A percentile compares a stretch with the other conserved stretches of the same genome.
phyloP scores from a whole-genome alignment of 2,888 invertebrate species.

The Oscheius sp. region DNA sequence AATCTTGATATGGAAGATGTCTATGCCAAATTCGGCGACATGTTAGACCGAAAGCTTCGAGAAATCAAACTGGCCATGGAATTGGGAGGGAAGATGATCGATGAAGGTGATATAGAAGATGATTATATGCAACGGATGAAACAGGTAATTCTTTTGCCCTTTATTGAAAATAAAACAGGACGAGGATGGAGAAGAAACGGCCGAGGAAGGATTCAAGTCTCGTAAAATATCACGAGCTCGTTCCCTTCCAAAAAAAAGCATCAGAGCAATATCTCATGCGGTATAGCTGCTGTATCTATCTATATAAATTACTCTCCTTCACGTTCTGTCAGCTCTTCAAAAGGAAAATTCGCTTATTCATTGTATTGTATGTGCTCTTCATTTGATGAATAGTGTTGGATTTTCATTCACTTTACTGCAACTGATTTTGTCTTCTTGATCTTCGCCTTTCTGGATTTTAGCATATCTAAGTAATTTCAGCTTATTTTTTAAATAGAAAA shows the following conservation, averaged over 20 bases:
- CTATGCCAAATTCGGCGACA: constrained; percentile 54
- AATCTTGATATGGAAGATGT: constrained; percentile 56
- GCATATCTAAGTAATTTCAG: too few species aligned
- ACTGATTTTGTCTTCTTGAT: too few species aligned
- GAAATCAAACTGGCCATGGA: constrained; percentile 21
- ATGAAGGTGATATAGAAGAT: constrained; percentile 46
- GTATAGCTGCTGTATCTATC: not conserved
- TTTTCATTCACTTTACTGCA: too few species aligned
- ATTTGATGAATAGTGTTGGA: too few species aligned
- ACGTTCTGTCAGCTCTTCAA: too few species aligned
- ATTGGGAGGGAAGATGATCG: not conserved
- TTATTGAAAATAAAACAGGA: not conserved
- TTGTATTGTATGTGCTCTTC: too few species aligned
- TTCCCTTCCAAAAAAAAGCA: not conserved
- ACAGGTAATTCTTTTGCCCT: not conserved
- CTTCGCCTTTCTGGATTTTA: too few species aligned
- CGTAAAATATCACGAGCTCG: not conserved
- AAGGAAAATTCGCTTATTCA: too few species aligned
- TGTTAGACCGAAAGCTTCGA: constrained; percentile 40
- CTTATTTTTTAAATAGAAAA: too few species aligned
- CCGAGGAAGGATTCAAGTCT: not conserved
- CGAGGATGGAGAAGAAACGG: not conserved
- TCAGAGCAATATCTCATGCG: not conserved
- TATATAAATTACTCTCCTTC: too few species aligned
- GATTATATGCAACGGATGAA: constrained; percentile 48